Base-by-base conservation (phyloP, 2,113 vertebrate species). In the Pluvianellus socialis region DNA sequence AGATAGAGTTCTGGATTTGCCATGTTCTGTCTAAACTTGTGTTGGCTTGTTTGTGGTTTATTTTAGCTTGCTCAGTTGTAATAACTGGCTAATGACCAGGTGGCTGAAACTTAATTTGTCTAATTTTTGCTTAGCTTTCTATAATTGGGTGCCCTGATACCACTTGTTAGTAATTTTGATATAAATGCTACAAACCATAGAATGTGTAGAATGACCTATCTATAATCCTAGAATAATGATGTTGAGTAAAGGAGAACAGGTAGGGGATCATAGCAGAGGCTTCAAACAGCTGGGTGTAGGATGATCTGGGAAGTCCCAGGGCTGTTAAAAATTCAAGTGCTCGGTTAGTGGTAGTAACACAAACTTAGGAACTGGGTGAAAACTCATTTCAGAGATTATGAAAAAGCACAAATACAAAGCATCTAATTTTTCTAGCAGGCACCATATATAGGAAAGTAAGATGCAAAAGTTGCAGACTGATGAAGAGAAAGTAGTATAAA, bases 241-340 rank as follows among this genome's bases (percentile, higher is more conserved):
- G 12, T 6, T 92, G 14, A 76, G 24, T 63, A 73, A 87, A 81
- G 52, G 21, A 55, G 12, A 24, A 47, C 7, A 45, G 24, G 14
- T 15, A 30, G 15, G 24, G 27, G 32, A 49, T 45, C 2, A 53
- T 5, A 80, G 5, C 15, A 76, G 12, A 65, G 10, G 9, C 15
- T 63, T 92, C 56, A 72, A 67, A 28, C 12, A 55, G 47, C n/a
- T 49, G 23, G 42, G 3, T 0, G 0, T 4, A 47, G 21, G 8
- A 65, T 67, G 20, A 35, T 49, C 24, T 24, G 3, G 12, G 17
- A 79, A 73, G 44, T 49, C 15, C 42, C 26, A 72, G n/a, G 10
- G 11, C 20, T 67, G 19, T 38, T 28, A 72, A 14, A 2, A 55
- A 23, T 1, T 53, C 7, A 23, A 18, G 16, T 24, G 27, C 21